Evolutionary conservation across 2,113 vertebrate genomes (phyloP).

Genomic region (Paradoxurus hermaphroditus): DNA sequence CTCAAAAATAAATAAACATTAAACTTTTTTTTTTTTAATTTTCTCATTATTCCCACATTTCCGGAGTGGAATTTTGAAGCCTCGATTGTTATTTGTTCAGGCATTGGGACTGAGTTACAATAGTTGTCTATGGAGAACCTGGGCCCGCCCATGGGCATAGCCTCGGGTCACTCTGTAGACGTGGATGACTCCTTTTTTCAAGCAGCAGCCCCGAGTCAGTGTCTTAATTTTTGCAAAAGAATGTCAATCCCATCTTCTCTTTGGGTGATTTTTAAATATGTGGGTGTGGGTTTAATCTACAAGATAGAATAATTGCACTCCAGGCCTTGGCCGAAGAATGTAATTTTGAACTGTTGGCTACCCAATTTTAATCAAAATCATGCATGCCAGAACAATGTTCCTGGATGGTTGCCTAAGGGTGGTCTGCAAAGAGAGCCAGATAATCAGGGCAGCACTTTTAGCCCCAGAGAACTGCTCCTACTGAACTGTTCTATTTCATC

Average conservation of each 20-base stretch:
- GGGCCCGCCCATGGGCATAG: rapidly evolving
- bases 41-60: neutral
- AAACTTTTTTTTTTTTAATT: too few species aligned
- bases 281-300: neutral
- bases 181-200: neutral
- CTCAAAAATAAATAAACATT: too few species aligned
- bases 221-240: conserved; percentile 1
- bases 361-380: neutral
- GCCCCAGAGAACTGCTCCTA: neutral
- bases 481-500: neutral
- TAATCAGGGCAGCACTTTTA: neutral
- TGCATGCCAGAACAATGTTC: neutral
- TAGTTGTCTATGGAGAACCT: neutral
- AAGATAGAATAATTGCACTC: neutral
- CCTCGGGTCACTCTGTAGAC: neutral
- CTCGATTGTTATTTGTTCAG: conserved; percentile 4
- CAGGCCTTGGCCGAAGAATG: neutral
- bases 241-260: neutral
- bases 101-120: neutral
- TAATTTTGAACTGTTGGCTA: neutral
- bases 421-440: neutral
- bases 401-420: neutral
- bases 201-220: neutral
- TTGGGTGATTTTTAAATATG: neutral
- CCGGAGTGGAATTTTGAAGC: neutral